Evolutionary conservation across 2,797 vertebrate species (phyloP).

Genomic region (Scleropages formosus): DNA sequence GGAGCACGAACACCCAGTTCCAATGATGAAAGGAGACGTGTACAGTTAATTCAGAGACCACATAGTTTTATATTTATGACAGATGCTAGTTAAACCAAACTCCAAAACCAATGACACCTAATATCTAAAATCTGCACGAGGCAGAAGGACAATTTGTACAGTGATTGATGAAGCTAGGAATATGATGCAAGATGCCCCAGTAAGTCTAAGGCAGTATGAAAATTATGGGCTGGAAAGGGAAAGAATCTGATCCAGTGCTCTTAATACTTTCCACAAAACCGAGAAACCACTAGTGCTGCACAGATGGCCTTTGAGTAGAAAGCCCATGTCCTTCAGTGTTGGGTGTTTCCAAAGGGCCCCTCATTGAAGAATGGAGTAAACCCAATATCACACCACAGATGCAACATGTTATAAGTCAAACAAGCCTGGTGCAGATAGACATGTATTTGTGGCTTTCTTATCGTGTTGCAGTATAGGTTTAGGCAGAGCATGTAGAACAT

Average conservation of each 20-base stretch:
- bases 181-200: constrained; percentile 55
- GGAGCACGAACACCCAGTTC: constrained; percentile 30
- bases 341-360: constrained; percentile 58
- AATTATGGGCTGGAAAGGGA: constrained; percentile 50
- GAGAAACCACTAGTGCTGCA: constrained; percentile 47
- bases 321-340: constrained; percentile 50
- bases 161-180: constrained; percentile 52
- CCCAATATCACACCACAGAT: constrained; percentile 56
- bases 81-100: constrained; percentile 50
- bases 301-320: constrained; percentile 48
- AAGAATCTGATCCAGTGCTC: constrained; percentile 44
- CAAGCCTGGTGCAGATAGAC: neutral
- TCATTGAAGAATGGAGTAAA: constrained; percentile 52
- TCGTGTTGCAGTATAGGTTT: constrained; percentile 58
- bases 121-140: constrained; percentile 43
- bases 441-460: constrained; percentile 35
- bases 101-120: constrained; percentile 41
- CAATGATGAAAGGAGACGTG: constrained; percentile 48
- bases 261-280: constrained; percentile 66
- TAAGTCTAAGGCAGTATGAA: constrained; percentile 52
- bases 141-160: constrained; percentile 38
- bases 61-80: constrained; percentile 53
- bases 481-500: no score
- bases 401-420: constrained; percentile 59
- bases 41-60: constrained; percentile 48